phyloP scores from a whole-genome alignment of 1,140 invertebrate genomes.

The Procambarus virginalis region DNA sequence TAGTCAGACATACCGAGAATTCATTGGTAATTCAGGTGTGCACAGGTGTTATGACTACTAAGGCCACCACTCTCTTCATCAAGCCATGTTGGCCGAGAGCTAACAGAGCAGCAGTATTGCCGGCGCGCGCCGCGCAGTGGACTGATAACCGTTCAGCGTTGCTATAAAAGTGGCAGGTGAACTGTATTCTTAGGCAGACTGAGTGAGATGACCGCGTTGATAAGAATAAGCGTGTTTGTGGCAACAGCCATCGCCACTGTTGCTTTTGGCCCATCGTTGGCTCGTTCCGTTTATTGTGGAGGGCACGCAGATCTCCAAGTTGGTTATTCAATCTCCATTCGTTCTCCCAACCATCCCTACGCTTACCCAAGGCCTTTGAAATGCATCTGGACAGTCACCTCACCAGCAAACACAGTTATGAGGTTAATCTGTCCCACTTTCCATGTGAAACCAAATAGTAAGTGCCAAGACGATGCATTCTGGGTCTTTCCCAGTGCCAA shows the following conservation, averaged over 20 bases:
- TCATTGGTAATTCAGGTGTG: background rate
- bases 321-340: background rate
- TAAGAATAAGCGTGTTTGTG: background rate
- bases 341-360: constrained; percentile 20
- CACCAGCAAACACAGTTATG: background rate
- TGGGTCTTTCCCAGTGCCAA: constrained; percentile 13
- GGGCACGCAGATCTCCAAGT: background rate
- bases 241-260: background rate
- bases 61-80: background rate
- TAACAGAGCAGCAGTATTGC: background rate
- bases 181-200: background rate
- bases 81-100: background rate
- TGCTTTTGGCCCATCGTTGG: background rate
- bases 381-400: constrained; percentile 1
- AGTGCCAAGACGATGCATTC: constrained; percentile 17
- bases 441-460: background rate
- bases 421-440: constrained; percentile 9
- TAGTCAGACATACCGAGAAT: background rate
- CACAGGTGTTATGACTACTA: background rate
- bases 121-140: background rate
- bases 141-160: background rate
- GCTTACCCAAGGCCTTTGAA: background rate
- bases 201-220: background rate
- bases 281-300: background rate
- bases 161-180: background rate